Evolutionary conservation across 2,113 vertebrate species (phyloP).

Genomic region (Podarcis muralis): DNA sequence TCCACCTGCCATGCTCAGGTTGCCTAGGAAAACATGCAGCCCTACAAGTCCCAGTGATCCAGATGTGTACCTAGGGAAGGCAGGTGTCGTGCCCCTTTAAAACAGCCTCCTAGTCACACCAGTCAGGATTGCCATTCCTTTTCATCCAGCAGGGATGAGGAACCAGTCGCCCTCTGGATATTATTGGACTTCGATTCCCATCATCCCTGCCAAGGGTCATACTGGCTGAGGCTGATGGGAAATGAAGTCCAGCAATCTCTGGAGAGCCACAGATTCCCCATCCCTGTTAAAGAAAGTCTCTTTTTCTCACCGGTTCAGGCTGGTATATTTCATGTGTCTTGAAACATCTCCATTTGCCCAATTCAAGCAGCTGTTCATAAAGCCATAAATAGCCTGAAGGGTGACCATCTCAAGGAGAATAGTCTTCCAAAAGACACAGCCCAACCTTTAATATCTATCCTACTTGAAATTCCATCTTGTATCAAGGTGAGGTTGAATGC

Average conservation of each 20-base stretch:
- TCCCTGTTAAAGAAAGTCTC: too few relatives aligned
- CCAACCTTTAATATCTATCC: background rate
- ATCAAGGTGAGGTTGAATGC: background rate
- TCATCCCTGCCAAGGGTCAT: too few relatives aligned
- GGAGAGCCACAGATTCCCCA: too few relatives aligned
- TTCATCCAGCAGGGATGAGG: too few relatives aligned
- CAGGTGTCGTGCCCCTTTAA: too few relatives aligned
- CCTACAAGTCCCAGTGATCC: background rate
- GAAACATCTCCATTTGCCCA: background rate
- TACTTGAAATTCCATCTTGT: background rate
- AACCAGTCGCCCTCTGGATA: too few relatives aligned
- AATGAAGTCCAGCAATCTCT: too few relatives aligned
- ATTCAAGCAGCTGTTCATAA: background rate
- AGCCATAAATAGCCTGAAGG: background rate
- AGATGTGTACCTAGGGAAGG: too few relatives aligned
- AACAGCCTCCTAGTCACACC: too few relatives aligned
- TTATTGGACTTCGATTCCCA: too few relatives aligned
- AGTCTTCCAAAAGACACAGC: background rate
- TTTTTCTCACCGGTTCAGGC: background rate
- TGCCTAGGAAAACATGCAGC: background rate
- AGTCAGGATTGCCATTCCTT: too few relatives aligned
- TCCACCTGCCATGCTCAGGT: background rate
- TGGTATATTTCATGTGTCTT: background rate
- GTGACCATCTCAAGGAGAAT: background rate
- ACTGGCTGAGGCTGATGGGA: too few relatives aligned